Conservation (phyloP, 1,140 invertebrate genomes). For the Brachionus rubens region DNA sequence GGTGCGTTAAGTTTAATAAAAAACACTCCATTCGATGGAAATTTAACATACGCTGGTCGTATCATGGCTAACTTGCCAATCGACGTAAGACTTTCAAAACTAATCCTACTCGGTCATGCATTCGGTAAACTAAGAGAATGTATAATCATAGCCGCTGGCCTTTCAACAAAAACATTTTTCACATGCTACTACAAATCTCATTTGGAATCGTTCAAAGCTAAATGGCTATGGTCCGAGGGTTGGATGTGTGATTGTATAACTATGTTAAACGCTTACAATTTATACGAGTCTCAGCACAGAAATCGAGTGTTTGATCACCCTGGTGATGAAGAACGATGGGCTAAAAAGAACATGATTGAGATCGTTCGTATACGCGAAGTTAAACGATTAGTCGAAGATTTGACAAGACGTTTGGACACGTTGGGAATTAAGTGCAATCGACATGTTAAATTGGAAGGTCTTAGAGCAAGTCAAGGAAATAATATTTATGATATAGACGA, state of each 20-base stretch:
- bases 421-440: neutral
- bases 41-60: slow-evolving; percentile 78
- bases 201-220: slow-evolving; percentile 68
- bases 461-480: neutral
- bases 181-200: slow-evolving; percentile 69
- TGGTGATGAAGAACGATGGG: neutral
- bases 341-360: slow-evolving; percentile 9
- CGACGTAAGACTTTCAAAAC: slow-evolving; percentile 74
- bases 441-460: neutral
- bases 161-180: slow-evolving; percentile 78
- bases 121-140: slow-evolving; percentile 67
- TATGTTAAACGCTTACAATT: slow-evolving; percentile 74
- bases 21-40: slow-evolving; percentile 68
- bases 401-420: neutral
- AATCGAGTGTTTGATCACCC: neutral
- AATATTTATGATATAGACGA: neutral
- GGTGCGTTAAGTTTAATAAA: slow-evolving; percentile 40
- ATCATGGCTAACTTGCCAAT: slow-evolving; percentile 78
- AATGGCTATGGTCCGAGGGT: slow-evolving; percentile 54
- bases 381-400: neutral
- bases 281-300: slow-evolving; percentile 52
- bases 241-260: slow-evolving; percentile 81
- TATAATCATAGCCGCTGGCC: slow-evolving; percentile 67
- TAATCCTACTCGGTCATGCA: slow-evolving; percentile 81
- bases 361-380: slow-evolving; percentile 44